A percentile compares a stretch with the other conserved stretches of the same genome.
These are phyloP conservation scores for Zaprionus capensis DNA, from an alignment of 1,140 invertebrate species.

Conservation along the genomic window DNA sequence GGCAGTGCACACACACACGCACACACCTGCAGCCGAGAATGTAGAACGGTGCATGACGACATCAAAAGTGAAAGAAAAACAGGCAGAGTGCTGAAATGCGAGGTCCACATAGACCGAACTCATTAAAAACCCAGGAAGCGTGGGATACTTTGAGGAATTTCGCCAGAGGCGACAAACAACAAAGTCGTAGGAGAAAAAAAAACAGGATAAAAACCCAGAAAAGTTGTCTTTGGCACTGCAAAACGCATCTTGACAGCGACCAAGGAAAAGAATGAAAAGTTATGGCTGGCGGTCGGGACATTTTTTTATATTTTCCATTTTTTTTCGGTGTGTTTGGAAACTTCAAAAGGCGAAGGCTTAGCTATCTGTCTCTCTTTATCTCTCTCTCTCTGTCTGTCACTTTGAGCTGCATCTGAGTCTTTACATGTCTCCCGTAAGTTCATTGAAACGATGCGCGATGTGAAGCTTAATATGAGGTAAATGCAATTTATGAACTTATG, in stretches of 20 bases:
- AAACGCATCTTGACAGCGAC: conserved; percentile 67
- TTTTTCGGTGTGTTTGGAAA: conserved; percentile 9
- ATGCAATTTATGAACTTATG: conserved; percentile 53
- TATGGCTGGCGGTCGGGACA: conserved; percentile 41
- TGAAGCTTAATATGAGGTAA: conserved; percentile 54
- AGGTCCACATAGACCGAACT: conserved; percentile 58
- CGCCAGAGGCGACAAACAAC: conserved; percentile 58
- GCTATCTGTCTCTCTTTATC: not conserved
- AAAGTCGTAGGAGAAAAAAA: conserved; percentile 39
- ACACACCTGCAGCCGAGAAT: not conserved
- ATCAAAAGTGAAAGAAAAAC: conserved; percentile 42
- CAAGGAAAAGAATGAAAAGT: conserved; percentile 67
- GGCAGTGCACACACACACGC: conserved; percentile 5
- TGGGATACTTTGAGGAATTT: conserved; percentile 67
- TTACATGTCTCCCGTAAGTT: conserved; percentile 44
- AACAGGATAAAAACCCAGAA: conserved; percentile 6
- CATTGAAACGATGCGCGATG: conserved; percentile 53
- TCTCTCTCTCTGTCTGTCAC: not conserved
- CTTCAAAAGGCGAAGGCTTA: conserved; percentile 52
- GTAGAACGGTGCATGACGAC: conserved; percentile 35
- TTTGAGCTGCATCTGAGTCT: conserved; percentile 37
- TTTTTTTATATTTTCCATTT: conserved; percentile 20
- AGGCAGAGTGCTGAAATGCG: conserved; percentile 30
- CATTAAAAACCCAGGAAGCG: conserved; percentile 69
- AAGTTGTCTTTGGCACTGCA: conserved; percentile 66